Evolutionary conservation across 2,888 invertebrate species (phyloP), one percentile per base, ranked within the genome.

Genomic region (Lasioglossum morio): DNA sequence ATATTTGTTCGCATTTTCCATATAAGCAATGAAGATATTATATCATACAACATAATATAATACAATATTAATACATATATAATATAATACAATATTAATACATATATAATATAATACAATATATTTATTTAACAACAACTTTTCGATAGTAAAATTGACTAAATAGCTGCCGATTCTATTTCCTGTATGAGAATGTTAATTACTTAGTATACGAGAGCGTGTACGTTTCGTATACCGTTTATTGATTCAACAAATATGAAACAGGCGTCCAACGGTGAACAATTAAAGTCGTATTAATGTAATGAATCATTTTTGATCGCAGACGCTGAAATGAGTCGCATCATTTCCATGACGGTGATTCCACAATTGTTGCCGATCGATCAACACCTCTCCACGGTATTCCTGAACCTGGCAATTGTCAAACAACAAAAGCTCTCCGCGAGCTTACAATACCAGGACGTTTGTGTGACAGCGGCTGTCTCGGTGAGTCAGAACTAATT

Each of bases 401-500:
- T 72, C 53, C 57, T 46, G 27, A 40, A 16, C 30, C 12, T 16
- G 4, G 40, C 19, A n/a, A 74, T 72, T 72, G 37, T 75, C 40
- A 30, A 72, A 30, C 72, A 34, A 72, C 10, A 23, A 46, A 43
- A 27, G n/a, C 19, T 46, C 48, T 12, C 0, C 40, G 30, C 2
- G 2, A 3, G 27, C 8, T 63, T 63, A 73, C 2, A 19, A 69
- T 1, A 27, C 12, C 0, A n/a, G 23, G 23, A 46, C 27, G 43
- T n/a, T 10, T 14, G 16, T 7, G 66, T 23, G 34, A 34, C 66
- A n/a, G 7, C 34, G 37, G 60, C 66, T 40, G 30, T 34, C 30
- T 7, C 19, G 85, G 86, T 86, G 76, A 86, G 86, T 84, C 46
- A 34, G 27, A 48, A n/a, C 63, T 30, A 23, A 46, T 70, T 78